phyloP scores from a whole-genome alignment of 1,140 invertebrate genomes.

The Centruroides sculpturatus region DNA sequence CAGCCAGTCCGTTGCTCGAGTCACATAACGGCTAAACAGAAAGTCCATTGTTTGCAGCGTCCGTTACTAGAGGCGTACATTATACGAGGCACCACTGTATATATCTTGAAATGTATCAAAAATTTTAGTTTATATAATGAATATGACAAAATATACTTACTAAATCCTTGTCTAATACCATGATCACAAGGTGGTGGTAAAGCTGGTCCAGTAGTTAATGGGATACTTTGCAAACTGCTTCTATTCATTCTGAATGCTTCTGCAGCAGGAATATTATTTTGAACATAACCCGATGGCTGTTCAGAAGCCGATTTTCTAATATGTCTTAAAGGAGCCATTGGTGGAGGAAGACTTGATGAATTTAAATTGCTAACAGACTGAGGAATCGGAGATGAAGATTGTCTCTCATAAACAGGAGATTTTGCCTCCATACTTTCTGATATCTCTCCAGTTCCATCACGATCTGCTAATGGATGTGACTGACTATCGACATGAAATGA shows the following conservation, averaged over 20 bases:
- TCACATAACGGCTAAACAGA: no score
- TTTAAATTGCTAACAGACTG: not conserved
- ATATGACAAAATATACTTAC: conserved; percentile 2
- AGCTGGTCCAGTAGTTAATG: not conserved
- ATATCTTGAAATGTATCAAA: no score
- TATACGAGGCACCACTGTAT: no score
- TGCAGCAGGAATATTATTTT: conserved; percentile 7
- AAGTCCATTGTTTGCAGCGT: no score
- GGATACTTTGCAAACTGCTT: conserved; percentile 6
- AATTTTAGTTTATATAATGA: no score
- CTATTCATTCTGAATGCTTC: not conserved
- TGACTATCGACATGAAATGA: conserved; percentile 13
- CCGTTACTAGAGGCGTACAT: no score
- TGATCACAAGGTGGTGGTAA: not conserved
- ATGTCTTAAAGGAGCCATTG: not conserved
- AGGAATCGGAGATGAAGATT: conserved; percentile 4
- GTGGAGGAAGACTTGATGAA: conserved; percentile 7
- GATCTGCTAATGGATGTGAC: conserved; percentile 4
- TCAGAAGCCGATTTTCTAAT: conserved; percentile 1
- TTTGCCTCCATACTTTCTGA: not conserved
- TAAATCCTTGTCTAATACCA: conserved; percentile 12
- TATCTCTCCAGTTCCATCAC: not conserved
- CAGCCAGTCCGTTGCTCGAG: no score
- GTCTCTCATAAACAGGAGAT: not conserved
- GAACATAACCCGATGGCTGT: not conserved